Base-by-base conservation (phyloP, 2,888 invertebrate species). In the Cheilosia pagana region DNA sequence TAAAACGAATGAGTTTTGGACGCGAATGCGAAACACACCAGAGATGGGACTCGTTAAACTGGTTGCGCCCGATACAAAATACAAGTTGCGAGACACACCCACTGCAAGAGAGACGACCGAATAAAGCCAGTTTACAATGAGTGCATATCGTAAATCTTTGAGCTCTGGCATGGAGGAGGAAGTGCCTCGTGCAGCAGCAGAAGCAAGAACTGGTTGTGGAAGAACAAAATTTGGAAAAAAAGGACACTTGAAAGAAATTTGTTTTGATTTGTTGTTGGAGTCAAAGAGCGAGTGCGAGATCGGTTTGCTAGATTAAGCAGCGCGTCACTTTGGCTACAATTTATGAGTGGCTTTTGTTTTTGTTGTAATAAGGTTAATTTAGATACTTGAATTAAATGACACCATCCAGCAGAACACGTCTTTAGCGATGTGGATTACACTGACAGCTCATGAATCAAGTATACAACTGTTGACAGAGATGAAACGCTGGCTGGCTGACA, bases 181-280 rank as follows among this genome's bases (percentile, higher is more conserved):
- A 52, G 28, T 52, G 19, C 25, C 50, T 55, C 45, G 57, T 70
- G 68, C 21, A 35, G 45, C 21, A 35, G 45, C 70, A 16, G 7
- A 35, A n/a, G 31, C 48, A 45, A 19, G 39, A 71, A 71, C 60
- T 71, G 31, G 71, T 60, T 71, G 23, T 6, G 0, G 7, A 12
- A 19, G 12, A 50, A 31, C 21, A 8, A 7, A 39, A 5, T 35
- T 16, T 19, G 41, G 21, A 21, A 53, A 43, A 28, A 0, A 6
- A 28, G 35, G 55, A 48, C 39, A 57, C 28, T 74, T 48, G n/a
- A 53, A 43, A 35, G n/a, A 53, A 43, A 35, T 62, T 62, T 72
- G 72, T 72, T 59, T 59, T 70, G 50, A 50, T 71, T 71, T 71
- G 50, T 60, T 60, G 71, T 52, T 52, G 52, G 60, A 60, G 71